Conservation (phyloP, 2,113 vertebrate genomes). For the Polyodon spathula region DNA sequence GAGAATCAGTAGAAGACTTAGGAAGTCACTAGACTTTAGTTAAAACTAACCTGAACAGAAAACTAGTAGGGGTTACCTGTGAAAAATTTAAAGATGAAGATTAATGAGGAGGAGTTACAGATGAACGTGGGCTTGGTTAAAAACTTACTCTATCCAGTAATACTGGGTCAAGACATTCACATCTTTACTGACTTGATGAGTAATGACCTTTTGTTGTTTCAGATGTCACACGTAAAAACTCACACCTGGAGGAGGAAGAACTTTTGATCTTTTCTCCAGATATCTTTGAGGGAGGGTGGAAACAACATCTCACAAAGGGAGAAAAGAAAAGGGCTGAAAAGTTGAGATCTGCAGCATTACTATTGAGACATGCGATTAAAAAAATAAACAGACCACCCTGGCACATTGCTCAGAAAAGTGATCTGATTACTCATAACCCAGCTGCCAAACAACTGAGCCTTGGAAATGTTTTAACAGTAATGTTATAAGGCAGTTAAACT, state of each 20-base stretch:
- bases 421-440: no score
- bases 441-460: no score
- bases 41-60: not conserved
- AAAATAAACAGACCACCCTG: no score
- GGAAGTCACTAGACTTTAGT: not conserved
- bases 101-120: not conserved
- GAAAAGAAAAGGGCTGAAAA: not conserved
- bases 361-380: not conserved
- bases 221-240: not conserved
- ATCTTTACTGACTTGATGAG: not conserved
- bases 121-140: not conserved
- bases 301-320: not conserved
- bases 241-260: not conserved
- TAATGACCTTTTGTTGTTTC: no score
- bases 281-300: not conserved
- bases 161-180: not conserved
- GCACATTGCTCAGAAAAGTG: no score
- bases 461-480: no score
- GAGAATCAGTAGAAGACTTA: slow-evolving; percentile 13
- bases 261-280: not conserved
- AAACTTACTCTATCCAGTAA: not conserved
- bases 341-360: not conserved
- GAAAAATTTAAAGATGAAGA: not conserved
- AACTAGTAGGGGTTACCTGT: not conserved
- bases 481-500: no score